Evolutionary conservation across 1,140 invertebrate genomes (phyloP).

Genomic region (Heliconius congener): DNA sequence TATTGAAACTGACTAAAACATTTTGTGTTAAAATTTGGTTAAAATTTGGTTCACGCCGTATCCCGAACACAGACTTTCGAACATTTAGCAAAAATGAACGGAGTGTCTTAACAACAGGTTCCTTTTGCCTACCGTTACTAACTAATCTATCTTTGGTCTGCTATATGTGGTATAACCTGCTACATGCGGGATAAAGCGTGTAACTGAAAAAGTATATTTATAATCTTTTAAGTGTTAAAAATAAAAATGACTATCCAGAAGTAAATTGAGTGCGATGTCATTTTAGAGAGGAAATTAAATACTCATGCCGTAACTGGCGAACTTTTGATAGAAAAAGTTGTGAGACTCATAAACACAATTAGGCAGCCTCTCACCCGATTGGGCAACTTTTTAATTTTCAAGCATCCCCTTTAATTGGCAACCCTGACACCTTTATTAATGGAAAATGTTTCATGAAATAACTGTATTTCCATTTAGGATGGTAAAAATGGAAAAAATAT

Average conservation of each 20-base stretch:
- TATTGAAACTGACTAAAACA: too few relatives aligned
- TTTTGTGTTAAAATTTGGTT: too few relatives aligned
- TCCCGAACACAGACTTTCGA: too few relatives aligned
- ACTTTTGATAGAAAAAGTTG: constrained; percentile 23
- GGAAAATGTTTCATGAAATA: constrained; percentile 38
- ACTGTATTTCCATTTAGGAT: not conserved
- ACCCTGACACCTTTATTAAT: constrained; percentile 38
- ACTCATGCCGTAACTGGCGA: constrained; percentile 13
- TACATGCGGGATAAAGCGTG: not conserved
- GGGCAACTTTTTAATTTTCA: constrained; percentile 28
- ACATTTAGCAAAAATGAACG: too few relatives aligned
- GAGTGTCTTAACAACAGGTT: too few relatives aligned
- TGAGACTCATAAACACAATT: constrained; percentile 20
- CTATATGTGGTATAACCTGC: too few relatives aligned
- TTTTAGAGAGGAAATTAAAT: constrained; percentile 19
- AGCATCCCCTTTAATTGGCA: constrained; percentile 33
- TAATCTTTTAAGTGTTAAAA: not conserved
- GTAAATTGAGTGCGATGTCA: constrained; percentile 20
- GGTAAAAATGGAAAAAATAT: not conserved
- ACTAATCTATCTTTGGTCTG: too few relatives aligned
- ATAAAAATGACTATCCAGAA: not conserved
- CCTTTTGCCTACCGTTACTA: too few relatives aligned
- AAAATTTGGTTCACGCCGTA: too few relatives aligned
- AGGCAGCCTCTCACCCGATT: constrained; percentile 12
- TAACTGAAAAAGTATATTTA: not conserved